Conservation (phyloP, 2,113 vertebrate species). For the Heteronetta atricapilla region DNA sequence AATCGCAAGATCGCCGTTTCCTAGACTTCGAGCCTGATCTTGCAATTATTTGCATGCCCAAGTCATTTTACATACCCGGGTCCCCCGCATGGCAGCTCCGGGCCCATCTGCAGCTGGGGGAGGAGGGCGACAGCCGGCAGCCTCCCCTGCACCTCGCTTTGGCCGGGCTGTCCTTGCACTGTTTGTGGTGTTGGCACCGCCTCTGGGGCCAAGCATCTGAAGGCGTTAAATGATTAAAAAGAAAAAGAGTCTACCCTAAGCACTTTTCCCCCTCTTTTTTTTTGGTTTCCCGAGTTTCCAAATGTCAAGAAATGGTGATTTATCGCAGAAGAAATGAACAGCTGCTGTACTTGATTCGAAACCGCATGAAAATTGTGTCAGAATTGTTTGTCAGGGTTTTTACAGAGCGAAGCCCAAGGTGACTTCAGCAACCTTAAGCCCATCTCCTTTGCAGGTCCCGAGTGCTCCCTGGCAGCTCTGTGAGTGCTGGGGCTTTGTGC, state of each 20-base stretch:
- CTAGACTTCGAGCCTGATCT: not conserved
- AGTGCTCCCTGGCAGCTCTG: not conserved
- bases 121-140: not conserved
- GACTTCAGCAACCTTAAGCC: not conserved
- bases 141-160: not conserved
- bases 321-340: slow-evolving; percentile 1
- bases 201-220: not conserved
- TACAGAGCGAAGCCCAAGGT: not conserved
- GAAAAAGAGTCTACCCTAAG: not conserved
- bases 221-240: not conserved
- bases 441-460: accelerated
- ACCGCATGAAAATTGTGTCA: not conserved
- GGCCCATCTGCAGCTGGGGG: not conserved
- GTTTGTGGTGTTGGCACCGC: accelerated
- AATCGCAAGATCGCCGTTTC: not conserved
- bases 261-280: not conserved
- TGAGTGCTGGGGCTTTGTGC: not conserved
- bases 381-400: not conserved
- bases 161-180: not conserved
- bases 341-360: slow-evolving; percentile 5
- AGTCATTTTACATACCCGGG: not conserved
- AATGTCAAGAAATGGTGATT: not conserved
- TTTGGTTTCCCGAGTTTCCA: not conserved
- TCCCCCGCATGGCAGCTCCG: not conserved
- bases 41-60: not conserved